Evolutionary conservation across 1,140 invertebrate genomes (phyloP), one percentile per base, ranked within the genome.

Genomic region (Steinernema khuongi): DNA sequence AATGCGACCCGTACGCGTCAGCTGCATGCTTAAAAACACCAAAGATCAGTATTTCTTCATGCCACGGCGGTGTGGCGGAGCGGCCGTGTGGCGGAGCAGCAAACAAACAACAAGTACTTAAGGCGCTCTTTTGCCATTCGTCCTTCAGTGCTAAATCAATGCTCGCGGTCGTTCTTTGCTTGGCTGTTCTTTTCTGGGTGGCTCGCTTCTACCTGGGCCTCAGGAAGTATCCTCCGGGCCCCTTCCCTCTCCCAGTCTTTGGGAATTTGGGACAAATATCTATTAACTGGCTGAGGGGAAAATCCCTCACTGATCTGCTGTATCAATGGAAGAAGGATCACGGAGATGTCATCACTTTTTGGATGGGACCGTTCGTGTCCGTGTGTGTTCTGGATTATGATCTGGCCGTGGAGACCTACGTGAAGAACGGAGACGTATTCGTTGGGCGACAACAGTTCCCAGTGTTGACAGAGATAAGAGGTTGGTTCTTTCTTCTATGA

Each of bases 211-310:
- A 41, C 36, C 36, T 41, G 7, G n/a, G n/a, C 36, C n/a, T 41
- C 7, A 41, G 36, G n/a, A 41, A 41, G 7, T 41, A 41, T n/a
- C 36, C 36, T 41, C 36, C 73, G 26, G 73, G 72, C 41, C 72
- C 72, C 4, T 1, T 73, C 30, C 36, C 72, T 68, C 60, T 68
- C 31, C 72, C 72, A 19, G n/a, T 73, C 4, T 33, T 73, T 43
- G 72, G 72, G 44, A 73, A 73, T 43, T 43, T 74, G 22, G n/a
- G 73, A 74, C 29, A 32, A 31, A 2, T 50, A 66, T n/a, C 31
- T 74, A 30, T 66, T 66, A 41, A 17, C 43, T 18, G 73, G 1
- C 4, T 22, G 29, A 11, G 67, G 36, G 19, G 66, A 71, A 32
- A 69, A n/a, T 0, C 44, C 66, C 33, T 44, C 43, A 31, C 22